Evolutionary conservation across 2,888 invertebrate species (phyloP), one percentile per base, ranked within the genome.

Genomic region (Cremastobaeus sp.): DNA sequence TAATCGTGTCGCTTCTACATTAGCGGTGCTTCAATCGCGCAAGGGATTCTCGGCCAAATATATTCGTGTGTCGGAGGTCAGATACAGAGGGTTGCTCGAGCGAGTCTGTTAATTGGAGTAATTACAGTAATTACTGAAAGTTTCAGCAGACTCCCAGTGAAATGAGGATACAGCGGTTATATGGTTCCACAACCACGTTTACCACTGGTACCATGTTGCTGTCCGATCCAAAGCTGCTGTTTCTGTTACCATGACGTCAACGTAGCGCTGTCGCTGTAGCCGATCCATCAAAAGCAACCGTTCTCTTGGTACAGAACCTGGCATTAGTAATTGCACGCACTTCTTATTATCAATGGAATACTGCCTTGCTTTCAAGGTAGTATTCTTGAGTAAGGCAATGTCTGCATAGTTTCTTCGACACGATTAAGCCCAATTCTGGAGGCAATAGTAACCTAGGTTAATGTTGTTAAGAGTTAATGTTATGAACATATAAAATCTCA

Each of bases 81-180:
- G 78, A 81, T 79, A 78, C 78, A 74, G 81, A 79, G 83, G 82
- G 79, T 80, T 81, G 83, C 83, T 83, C 83, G 82, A 86, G 84
- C 85, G 85, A 86, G 86, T 86, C 85, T 84, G 87, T 87, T 87
- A 86, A 87, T 87, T 87, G 87, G 86, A 87, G 87, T 86, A 87
- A 87, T 87, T 87, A 87, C 85, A 80, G 86, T 87, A 87, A 87
- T 87, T 87, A 87, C 87, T 85, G 85, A 86, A 87, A 87, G 86
- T 87, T 87, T 86, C 84, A 85, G 83, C 83, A 79, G 80, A 74
- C 66, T 74, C 65, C 55, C 57, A 47, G 60, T 50, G 60, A 66
- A 76, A 68, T 71, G 60, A 72, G 72, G 70, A 74, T 72, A 69
- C 74, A 71, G 76, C 66, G 68, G 82, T 84, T 81, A 81, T 82